Base-by-base conservation (phyloP, 1,140 invertebrate genomes). In the Neelides sp. region DNA sequence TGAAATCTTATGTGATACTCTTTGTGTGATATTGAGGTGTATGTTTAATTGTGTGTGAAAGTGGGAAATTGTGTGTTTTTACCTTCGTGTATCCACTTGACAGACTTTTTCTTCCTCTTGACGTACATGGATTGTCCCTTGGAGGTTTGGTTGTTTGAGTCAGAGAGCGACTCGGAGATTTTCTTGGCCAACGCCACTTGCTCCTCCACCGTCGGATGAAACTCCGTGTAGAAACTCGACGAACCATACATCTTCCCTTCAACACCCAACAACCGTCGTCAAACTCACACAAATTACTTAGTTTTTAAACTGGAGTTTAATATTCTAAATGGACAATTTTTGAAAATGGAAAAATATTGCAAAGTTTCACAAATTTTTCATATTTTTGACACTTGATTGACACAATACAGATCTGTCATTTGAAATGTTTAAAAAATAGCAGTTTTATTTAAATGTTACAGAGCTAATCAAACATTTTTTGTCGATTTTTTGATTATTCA, bases 71-170 rank as follows among this genome's bases (percentile, higher is more conserved):
- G 7, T n/a, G 13, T 5, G n/a, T 45, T 22, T 50, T 78, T 75
- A 67, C 85, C 83, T 72, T 90, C 85, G 63, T 92, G 87, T 39
- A 93, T 81, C 90, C 90, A 95, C 68, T 92, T 92, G 50, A 85
- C 81, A 4, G 89, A 89, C 61, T 85, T 74, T 64, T 91, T 90
- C 72, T 90, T 91, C 45, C 90, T 74, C 66, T 90, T 92, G 57
- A 90, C 86, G 66, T 92, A 95, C 91, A 94, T 95, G 58, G 80
- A 82, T 68, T 93, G 89, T 15, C 91, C 91, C 64, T 89, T 84
- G 64, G 86, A 90, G 64, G 82, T 81, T 67, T 83, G 77, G 69
- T 95, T 95, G 69, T 82, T 85, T 54, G 85, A 83, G 63, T 92
- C 86, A 59, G 84, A 87, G 58, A 96, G 69, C n/a, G 87, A 92